Evolutionary conservation across 2,888 invertebrate species (phyloP).

Genomic region (Drosophila nigricruria): DNA sequence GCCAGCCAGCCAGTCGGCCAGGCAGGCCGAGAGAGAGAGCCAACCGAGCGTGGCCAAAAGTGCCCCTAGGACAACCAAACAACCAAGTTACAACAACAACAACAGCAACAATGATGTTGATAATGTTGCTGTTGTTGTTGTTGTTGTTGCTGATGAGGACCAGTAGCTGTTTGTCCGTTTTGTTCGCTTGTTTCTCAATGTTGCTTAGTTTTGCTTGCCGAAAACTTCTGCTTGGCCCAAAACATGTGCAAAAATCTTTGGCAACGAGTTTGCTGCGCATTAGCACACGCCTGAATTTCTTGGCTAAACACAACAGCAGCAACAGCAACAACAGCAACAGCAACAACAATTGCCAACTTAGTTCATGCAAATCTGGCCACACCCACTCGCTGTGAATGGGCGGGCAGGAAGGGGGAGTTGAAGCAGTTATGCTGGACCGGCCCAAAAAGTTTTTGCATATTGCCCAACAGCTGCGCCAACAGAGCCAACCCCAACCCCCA

Average conservation of each 20-base stretch:
- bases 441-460: constrained; percentile 42
- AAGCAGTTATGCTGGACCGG: constrained; percentile 4
- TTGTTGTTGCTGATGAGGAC: constrained; percentile 50
- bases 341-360: constrained; percentile 30
- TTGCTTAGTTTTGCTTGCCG: constrained; percentile 45
- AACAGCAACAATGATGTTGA: constrained; percentile 18
- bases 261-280: constrained; percentile 67
- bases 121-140: constrained; percentile 22
- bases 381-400: constrained; percentile 25
- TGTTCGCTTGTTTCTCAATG: constrained; percentile 47
- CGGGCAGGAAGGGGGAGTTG: not conserved
- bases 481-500: not conserved
- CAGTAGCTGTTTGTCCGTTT: constrained; percentile 61
- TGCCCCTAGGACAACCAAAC: constrained; percentile 68
- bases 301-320: constrained; percentile 43
- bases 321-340: constrained; percentile 11
- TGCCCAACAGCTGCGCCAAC: constrained; percentile 57
- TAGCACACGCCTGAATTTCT: constrained; percentile 78
- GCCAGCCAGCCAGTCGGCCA: constrained; percentile 19
- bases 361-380: constrained; percentile 50
- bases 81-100: constrained; percentile 37
- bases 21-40: constrained; percentile 43
- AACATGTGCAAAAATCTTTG: constrained; percentile 77
- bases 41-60: constrained; percentile 77
- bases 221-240: constrained; percentile 65